Percentiles rank a stretch among this genome's conserved stretches.
phyloP scores from a whole-genome alignment of 2,888 invertebrate species.

The Pachydiplax longipennis region DNA sequence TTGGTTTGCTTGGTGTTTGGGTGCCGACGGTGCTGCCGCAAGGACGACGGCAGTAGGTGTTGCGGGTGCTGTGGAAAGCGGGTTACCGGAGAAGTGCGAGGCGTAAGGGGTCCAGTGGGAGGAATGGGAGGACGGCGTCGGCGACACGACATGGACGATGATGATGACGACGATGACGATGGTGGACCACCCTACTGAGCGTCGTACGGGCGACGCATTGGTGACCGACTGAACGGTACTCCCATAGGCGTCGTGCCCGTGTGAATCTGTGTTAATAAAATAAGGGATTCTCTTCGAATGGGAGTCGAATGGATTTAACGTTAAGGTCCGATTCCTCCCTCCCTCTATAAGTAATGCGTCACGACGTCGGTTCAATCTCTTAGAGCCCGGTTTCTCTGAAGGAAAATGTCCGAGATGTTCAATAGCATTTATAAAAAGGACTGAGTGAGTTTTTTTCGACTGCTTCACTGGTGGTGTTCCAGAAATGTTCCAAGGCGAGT shows the following conservation, averaged over 20 bases:
- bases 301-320: neutral
- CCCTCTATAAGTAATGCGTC: neutral
- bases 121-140: conserved; percentile 21
- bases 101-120: conserved; percentile 3
- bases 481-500: neutral
- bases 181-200: conserved; percentile 33
- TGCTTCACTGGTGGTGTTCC: neutral
- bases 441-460: neutral
- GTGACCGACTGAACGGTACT: conserved; percentile 41
- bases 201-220: conserved; percentile 35
- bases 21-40: conserved; percentile 67
- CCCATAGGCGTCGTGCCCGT: conserved; percentile 29
- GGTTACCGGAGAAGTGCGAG: conserved; percentile 15
- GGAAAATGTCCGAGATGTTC: neutral
- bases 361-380: neutral
- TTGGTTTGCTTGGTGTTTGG: conserved; percentile 69
- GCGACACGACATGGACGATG: conserved; percentile 38
- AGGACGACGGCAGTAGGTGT: conserved; percentile 58
- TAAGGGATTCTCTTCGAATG: neutral
- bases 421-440: neutral
- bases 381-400: neutral
- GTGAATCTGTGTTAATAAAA: neutral
- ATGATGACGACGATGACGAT: conserved; percentile 24
- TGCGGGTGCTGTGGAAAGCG: conserved; percentile 52
- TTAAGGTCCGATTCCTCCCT: neutral